phyloP scores from a whole-genome alignment of 2,888 invertebrate species.

The Drosophila acutilabella region DNA sequence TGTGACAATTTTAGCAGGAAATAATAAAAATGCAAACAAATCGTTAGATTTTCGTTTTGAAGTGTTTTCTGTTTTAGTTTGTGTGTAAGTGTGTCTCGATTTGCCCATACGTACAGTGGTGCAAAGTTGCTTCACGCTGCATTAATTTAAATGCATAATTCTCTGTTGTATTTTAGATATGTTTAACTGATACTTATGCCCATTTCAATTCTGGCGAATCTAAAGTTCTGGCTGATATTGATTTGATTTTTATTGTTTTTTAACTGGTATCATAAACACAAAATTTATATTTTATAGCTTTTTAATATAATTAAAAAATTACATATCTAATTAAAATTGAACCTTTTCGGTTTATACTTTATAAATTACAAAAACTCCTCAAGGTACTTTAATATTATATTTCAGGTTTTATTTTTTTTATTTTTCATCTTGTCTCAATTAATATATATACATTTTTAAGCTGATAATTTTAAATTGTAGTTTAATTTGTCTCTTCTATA shows the following conservation, averaged over 20 bases:
- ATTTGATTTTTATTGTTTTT: too few species aligned
- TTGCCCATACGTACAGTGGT: conserved; percentile 60
- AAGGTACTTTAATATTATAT: too few species aligned
- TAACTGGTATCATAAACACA: neutral
- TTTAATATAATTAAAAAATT: neutral
- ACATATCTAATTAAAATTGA: neutral
- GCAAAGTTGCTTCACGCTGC: neutral
- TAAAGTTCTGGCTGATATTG: neutral
- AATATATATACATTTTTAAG: too few species aligned
- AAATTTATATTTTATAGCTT: neutral
- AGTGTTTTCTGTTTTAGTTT: conserved; percentile 57
- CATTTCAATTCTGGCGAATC: neutral
- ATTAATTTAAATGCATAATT: neutral
- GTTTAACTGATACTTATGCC: neutral
- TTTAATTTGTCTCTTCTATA: too few species aligned
- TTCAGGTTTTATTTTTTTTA: too few species aligned
- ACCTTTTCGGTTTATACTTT: neutral
- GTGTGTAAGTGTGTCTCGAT: conserved; percentile 37
- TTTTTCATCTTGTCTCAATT: too few species aligned
- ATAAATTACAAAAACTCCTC: too few species aligned
- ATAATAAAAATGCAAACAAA: conserved; percentile 83
- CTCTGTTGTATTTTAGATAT: neutral
- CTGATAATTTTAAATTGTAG: too few species aligned
- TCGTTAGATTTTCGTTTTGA: conserved; percentile 78
- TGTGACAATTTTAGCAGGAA: conserved; percentile 81